A percentile compares a stretch with the other conserved stretches of the same genome.
Evolutionary conservation across 2,797 vertebrate genomes (phyloP).

Genomic region (Buphagus erythrorhynchus): DNA sequence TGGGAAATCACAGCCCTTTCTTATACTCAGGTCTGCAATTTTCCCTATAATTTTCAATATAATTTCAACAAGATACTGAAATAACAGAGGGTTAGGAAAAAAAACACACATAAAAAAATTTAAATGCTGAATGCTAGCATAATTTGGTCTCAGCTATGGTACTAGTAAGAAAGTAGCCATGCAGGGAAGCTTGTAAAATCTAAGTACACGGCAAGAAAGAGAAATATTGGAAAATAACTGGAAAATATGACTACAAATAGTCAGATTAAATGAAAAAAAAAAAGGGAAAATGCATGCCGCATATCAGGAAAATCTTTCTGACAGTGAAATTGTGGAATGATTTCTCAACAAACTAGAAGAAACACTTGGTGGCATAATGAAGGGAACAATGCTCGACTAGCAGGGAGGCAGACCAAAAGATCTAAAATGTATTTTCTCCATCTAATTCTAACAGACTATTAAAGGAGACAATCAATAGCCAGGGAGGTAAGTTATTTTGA

Average conservation of each 20-base stretch:
- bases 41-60: not conserved
- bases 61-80: not conserved
- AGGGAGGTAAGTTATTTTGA: conserved; percentile 64
- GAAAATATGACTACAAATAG: not conserved
- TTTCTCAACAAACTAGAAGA: conserved; percentile 42
- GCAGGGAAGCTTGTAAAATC: not conserved
- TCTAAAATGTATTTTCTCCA: conserved; percentile 38
- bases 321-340: conserved; percentile 14
- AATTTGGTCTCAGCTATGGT: not conserved
- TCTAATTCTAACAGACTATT: conserved; percentile 50
- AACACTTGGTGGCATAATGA: conserved; percentile 44
- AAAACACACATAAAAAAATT: not conserved
- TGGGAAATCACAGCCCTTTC: not conserved
- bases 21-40: not conserved
- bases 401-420: conserved; percentile 47
- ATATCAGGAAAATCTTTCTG: conserved; percentile 22
- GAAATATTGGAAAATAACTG: not conserved
- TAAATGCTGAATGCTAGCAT: not conserved
- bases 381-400: conserved; percentile 24
- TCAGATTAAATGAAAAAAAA: not conserved
- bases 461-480: conserved; percentile 64
- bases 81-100: not conserved
- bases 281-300: not conserved
- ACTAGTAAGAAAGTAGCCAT: not conserved
- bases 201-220: not conserved